phyloP scores from a whole-genome alignment of 2,797 vertebrate genomes.

The Mormyrops attenuatus region DNA sequence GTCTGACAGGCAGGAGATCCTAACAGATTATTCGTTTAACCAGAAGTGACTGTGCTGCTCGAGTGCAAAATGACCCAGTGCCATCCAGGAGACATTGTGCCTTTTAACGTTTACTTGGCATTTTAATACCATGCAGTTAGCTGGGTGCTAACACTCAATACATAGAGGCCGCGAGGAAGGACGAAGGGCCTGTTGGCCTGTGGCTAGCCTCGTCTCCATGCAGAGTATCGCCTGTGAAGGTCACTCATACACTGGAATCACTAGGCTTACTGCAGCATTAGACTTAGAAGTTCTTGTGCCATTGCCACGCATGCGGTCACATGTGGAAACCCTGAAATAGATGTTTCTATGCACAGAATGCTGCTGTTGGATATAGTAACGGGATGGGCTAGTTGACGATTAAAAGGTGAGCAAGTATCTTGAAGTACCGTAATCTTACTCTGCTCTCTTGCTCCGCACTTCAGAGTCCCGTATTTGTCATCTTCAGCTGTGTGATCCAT shows the following conservation, averaged over 20 bases:
- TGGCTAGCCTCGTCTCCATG: background rate
- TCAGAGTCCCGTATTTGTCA: background rate
- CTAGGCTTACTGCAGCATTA: background rate
- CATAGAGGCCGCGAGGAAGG: background rate
- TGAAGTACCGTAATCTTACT: background rate
- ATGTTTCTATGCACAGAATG: background rate
- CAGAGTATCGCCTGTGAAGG: background rate
- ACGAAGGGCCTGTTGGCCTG: background rate
- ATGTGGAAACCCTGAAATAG: background rate
- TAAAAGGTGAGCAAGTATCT: background rate
- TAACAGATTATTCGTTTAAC: constrained; percentile 12
- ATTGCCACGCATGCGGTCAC: background rate
- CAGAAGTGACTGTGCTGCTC: constrained; percentile 13
- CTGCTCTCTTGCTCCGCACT: background rate
- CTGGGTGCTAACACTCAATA: background rate
- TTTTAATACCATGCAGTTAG: background rate
- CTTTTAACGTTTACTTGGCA: constrained; percentile 10
- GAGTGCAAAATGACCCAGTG: constrained; percentile 11
- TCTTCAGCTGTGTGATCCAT: background rate
- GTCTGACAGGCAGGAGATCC: constrained; percentile 8
- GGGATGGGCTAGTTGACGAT: background rate
- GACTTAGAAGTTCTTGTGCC: background rate
- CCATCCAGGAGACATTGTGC: background rate
- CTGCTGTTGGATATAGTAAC: background rate
- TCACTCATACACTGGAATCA: background rate